A percentile compares a stretch with the other conserved stretches of the same genome.
Conservation (phyloP, 1,140 invertebrate species). For the Caerostris darwini region DNA sequence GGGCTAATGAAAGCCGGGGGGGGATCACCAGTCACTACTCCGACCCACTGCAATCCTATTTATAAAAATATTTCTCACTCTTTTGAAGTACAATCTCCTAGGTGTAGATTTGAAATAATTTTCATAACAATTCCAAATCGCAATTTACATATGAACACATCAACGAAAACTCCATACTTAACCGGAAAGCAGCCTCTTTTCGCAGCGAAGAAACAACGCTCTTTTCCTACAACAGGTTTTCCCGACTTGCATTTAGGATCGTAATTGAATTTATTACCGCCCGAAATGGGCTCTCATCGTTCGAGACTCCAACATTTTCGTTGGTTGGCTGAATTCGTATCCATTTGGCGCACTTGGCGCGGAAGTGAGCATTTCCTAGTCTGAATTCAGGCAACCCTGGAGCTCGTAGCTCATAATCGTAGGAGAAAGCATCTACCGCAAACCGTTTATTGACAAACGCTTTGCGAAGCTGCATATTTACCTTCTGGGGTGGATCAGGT, state of each 20-base stretch:
- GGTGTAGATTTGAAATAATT: neutral
- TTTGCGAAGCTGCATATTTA: neutral
- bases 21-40: too few species aligned
- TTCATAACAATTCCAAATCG: constrained; percentile 8
- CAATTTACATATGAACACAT: neutral
- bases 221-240: neutral
- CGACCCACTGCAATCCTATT: too few species aligned
- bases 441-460: constrained; percentile 54
- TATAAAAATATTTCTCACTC: too few species aligned
- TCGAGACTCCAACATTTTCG: neutral
- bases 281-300: neutral
- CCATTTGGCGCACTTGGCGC: constrained; percentile 58
- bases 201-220: neutral
- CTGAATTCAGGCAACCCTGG: constrained; percentile 40
- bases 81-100: too few species aligned
- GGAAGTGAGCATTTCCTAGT: constrained; percentile 11
- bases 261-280: constrained; percentile 35
- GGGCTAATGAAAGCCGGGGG: too few species aligned
- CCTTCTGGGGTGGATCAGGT: constrained; percentile 21
- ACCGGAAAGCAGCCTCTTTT: neutral
- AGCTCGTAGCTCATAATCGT: constrained; percentile 40
- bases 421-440: constrained; percentile 30
- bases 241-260: neutral
- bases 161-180: neutral
- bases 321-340: constrained; percentile 11